Evolutionary conservation across 53 echinoderm and acorn worm species (phyloP).

Genomic region (Actinopyga echinites): DNA sequence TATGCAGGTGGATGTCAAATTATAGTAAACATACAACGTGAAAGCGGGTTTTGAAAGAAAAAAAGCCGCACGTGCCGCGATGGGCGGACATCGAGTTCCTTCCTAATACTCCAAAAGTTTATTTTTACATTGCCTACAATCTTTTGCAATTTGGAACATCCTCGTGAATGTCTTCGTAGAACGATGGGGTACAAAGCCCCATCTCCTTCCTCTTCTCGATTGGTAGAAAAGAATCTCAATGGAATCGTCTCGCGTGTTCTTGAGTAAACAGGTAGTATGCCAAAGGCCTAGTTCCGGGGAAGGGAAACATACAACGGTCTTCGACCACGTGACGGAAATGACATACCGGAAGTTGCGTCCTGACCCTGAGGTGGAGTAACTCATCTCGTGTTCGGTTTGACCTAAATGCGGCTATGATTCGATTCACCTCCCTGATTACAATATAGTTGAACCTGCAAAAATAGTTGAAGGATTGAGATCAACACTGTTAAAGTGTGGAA

Average conservation of each 20-base stretch:
- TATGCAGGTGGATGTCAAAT: too few species aligned
- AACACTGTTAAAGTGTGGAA: too few species aligned
- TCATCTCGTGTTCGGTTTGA: too few species aligned
- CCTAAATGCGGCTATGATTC: too few species aligned
- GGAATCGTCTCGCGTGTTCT: background rate
- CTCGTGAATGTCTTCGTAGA: constrained; percentile 3
- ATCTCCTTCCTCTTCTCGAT: constrained; percentile 10
- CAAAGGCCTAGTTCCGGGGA: constrained; percentile 32
- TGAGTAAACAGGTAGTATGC: constrained; percentile 18
- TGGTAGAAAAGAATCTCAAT: background rate
- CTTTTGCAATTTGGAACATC: background rate
- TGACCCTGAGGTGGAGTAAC: too few species aligned
- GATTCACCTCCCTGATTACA: too few species aligned
- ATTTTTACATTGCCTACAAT: background rate
- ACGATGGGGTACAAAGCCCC: background rate
- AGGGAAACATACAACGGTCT: constrained; percentile 21
- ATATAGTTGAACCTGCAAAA: too few species aligned
- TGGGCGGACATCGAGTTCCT: background rate
- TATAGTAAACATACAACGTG: too few species aligned
- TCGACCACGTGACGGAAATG: constrained; percentile 29
- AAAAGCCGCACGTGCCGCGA: too few species aligned
- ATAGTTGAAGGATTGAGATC: too few species aligned
- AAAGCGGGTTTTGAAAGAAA: too few species aligned
- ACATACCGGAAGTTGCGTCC: constrained; percentile 12
- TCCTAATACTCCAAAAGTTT: constrained; percentile 6